These are phyloP conservation scores for Delia radicum DNA, from an alignment of 1,140 invertebrate species.

Conservation along the genomic window DNA sequence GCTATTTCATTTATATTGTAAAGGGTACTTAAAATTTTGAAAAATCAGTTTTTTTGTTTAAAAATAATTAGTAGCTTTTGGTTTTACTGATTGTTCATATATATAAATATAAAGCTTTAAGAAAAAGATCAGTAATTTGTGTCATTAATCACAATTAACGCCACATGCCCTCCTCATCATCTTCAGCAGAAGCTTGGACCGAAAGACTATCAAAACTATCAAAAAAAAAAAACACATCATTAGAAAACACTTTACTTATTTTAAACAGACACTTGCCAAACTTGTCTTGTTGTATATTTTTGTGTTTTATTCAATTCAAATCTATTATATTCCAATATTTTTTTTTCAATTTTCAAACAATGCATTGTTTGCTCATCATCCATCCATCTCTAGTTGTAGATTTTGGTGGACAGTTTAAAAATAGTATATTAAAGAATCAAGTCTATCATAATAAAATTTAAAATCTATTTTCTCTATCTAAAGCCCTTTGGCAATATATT, in stretches of 20 bases:
- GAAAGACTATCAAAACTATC: neutral
- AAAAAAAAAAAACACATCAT: neutral
- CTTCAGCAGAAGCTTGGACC: neutral
- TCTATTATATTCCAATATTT: neutral
- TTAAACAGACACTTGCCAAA: neutral
- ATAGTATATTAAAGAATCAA: neutral
- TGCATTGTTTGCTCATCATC: neutral
- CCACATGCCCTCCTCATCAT: neutral
- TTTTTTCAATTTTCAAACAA: no score
- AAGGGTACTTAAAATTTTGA: no score
- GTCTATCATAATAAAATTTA: neutral
- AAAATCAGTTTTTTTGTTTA: no score
- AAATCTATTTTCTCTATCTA: neutral
- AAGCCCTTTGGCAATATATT: no score
- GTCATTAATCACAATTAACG: constrained; percentile 17
- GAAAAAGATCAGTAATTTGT: constrained; percentile 1
- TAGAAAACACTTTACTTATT: constrained; percentile 2
- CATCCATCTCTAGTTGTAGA: neutral
- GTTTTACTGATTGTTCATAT: no score
- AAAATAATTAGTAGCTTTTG: constrained; percentile 4
- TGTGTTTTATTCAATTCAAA: no score
- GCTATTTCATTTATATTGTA: neutral
- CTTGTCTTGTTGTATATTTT: constrained; percentile 7
- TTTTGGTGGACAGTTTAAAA: neutral
- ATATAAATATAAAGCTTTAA: no score